A percentile compares a stretch with the other conserved stretches of the same genome.
phyloP scores from a whole-genome alignment of 2,888 invertebrate genomes.

The Mimachlamys varia region DNA sequence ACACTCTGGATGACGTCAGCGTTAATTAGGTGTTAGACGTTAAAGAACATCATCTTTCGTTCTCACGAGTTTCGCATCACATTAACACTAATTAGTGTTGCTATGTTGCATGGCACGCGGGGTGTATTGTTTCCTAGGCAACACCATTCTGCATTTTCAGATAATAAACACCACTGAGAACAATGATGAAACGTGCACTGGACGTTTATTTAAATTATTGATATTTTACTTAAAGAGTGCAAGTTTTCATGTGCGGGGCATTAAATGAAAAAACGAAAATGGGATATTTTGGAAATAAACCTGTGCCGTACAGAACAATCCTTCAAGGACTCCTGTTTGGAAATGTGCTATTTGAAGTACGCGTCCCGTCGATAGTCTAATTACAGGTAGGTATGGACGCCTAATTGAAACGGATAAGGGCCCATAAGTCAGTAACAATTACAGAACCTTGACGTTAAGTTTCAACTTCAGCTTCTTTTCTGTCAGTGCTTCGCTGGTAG shows the following conservation, averaged over 20 bases:
- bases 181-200: neutral
- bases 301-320: neutral
- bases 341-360: too few species aligned
- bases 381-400: neutral
- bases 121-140: neutral
- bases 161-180: neutral
- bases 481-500: neutral
- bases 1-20: neutral
- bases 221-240: neutral
- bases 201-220: neutral
- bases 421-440: neutral
- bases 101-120: neutral
- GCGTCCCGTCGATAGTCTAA: neutral
- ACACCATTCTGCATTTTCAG: neutral
- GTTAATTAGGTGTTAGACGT: neutral
- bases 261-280: neutral
- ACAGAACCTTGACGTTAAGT: neutral
- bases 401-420: too few species aligned
- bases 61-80: neutral
- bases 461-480: neutral
- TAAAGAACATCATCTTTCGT: neutral
- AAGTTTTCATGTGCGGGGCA: neutral
- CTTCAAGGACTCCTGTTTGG: too few species aligned
- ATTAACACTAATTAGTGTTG: slow-evolving; percentile 19
- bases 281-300: neutral